A percentile compares a stretch with the other conserved stretches of the same genome.
These are phyloP conservation scores for Basileuterus tristriatus DNA, from an alignment of 2,797 vertebrate genomes.

Conservation along the genomic window DNA sequence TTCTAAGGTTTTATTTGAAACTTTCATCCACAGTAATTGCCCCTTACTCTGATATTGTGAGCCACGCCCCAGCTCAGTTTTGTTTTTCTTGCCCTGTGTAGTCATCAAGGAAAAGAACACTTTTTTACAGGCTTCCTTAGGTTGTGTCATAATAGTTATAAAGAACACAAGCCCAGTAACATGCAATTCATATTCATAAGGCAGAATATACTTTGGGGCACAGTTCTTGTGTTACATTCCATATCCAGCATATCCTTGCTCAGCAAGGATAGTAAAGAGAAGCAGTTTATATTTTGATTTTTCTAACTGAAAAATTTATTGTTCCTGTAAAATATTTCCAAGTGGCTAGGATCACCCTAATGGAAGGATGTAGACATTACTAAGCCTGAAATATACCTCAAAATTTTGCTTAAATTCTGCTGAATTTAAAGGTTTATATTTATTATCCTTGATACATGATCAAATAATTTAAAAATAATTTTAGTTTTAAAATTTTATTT, in stretches of 20 bases:
- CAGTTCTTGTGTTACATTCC: background rate
- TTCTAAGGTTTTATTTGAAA: background rate
- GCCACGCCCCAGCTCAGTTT: accelerated
- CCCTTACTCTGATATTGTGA: background rate
- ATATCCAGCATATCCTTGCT: background rate
- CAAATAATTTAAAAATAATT: background rate
- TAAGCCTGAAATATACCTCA: background rate
- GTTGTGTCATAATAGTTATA: background rate
- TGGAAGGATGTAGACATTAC: background rate
- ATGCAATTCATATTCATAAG: background rate
- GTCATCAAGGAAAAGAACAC: background rate
- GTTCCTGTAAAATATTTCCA: background rate
- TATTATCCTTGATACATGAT: background rate
- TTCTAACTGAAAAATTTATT: background rate
- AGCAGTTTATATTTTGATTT: background rate
- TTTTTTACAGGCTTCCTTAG: background rate
- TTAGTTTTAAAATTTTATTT: background rate
- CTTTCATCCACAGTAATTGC: background rate
- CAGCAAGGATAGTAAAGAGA: background rate
- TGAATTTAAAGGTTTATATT: background rate
- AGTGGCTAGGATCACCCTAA: background rate
- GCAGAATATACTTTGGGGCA: background rate
- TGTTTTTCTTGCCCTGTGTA: background rate
- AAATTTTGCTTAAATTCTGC: background rate
- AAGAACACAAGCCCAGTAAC: background rate